phyloP scores from a whole-genome alignment of 2,113 vertebrate species.

The Gorsachius goisagi region DNA sequence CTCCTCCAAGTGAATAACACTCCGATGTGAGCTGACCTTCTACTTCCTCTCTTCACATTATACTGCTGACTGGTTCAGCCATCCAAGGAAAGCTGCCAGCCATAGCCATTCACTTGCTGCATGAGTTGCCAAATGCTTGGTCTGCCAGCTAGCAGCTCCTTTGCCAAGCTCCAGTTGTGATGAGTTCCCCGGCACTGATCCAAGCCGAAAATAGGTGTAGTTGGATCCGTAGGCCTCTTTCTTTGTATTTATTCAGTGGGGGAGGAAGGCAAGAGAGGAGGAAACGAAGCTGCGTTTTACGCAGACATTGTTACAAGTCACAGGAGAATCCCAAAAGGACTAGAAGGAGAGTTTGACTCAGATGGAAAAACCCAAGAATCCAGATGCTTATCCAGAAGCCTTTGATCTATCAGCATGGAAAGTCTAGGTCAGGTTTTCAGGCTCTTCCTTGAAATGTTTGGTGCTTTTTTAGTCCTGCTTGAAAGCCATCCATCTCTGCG shows the following conservation, averaged over 20 bases:
- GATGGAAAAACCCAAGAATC: neutral
- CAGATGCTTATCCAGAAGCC: neutral
- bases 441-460: neutral
- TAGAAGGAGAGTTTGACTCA: neutral
- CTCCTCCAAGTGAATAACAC: neutral
- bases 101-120: neutral
- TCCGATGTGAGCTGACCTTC: neutral
- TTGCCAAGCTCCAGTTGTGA: neutral
- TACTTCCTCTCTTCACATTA: neutral
- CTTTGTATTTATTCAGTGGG: neutral
- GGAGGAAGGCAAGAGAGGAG: neutral
- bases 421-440: neutral
- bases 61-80: neutral
- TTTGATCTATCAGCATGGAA: neutral
- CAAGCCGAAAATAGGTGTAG: neutral
- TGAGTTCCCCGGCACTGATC: neutral
- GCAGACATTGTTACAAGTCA: neutral
- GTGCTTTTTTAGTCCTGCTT: neutral
- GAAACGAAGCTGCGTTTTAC: neutral
- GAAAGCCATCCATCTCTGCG: neutral
- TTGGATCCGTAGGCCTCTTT: neutral
- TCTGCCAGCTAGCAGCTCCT: neutral
- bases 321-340: neutral
- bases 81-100: neutral
- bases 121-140: neutral